These are phyloP conservation scores for Ciconia nigra DNA, from an alignment of 2,797 vertebrate genomes.

Conservation along the genomic window DNA sequence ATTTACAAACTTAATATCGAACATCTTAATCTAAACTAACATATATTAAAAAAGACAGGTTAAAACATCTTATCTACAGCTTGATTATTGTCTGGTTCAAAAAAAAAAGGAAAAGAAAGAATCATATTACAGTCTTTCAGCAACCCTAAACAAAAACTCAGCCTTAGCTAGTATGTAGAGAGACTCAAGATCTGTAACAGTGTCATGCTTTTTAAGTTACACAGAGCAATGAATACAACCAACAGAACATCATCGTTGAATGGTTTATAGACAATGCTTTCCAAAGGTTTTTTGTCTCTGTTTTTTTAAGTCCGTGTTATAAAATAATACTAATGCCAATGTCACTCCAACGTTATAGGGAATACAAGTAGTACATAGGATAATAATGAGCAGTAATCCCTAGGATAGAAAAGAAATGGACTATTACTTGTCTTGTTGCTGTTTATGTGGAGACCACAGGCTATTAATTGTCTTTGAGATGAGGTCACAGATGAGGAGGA, in stretches of 20 bases:
- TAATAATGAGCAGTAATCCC: conserved; percentile 78
- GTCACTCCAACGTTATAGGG: conserved; percentile 73
- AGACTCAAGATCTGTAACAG: conserved; percentile 80
- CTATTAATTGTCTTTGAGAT: conserved; percentile 83
- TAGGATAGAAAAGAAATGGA: conserved; percentile 81
- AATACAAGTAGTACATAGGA: conserved; percentile 77
- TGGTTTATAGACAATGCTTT: conserved; percentile 76
- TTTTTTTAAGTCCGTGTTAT: conserved; percentile 74
- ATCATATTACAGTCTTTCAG: conserved; percentile 80
- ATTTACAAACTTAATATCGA: conserved; percentile 90
- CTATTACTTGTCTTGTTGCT: conserved; percentile 87
- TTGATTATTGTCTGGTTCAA: conserved; percentile 78
- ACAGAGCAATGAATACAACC: conserved; percentile 84
- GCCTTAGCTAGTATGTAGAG: conserved; percentile 76
- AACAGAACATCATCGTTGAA: conserved; percentile 80
- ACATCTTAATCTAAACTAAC: conserved; percentile 86
- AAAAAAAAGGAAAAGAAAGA: not conserved
- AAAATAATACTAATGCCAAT: conserved; percentile 78
- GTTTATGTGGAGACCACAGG: conserved; percentile 83
- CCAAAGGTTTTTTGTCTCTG: conserved; percentile 58
- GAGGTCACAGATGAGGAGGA: conserved; percentile 86
- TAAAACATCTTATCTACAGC: conserved; percentile 88
- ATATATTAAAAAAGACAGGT: conserved; percentile 84
- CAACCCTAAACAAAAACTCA: conserved; percentile 79
- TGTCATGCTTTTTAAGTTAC: conserved; percentile 82